Evolutionary conservation across 2,888 invertebrate species (phyloP), one percentile per base, ranked within the genome.

Genomic region (Alitta virens): DNA sequence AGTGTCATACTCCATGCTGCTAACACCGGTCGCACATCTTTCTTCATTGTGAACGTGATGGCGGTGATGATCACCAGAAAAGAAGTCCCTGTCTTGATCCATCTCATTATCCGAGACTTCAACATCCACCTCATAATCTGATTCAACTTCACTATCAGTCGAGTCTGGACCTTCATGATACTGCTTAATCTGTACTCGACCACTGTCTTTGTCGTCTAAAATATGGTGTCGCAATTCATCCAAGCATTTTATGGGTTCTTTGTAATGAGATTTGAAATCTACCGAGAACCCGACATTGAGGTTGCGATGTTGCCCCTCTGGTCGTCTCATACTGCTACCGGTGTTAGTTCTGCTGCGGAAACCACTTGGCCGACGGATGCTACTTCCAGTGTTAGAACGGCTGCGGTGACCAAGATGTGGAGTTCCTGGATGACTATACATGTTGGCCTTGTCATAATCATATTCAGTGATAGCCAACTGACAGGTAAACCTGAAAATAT

Each of bases 381-480:
- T 16, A 33, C n/a, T 16, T 23, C 24, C 16, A 25, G 49, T 27
- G 58, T 24, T 23, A 26, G n/a, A 12, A 21, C 12, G 24, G 25
- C 49, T 24, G 14, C 18, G 5, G 9, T 26, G 61, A 5, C 27
- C 33, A 12, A 33, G 33, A 12, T 33, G 12, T 16, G 42, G 27
- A 18, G 52, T 52, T 3, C 23, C 23, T 16, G 33, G 21, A 21
- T 5, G 42, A 21, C 23, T 14, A 2, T 23, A 14, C 18, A 23
- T 16, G 25, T 18, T 2, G 14, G 14, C 18, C 24, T 25, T 1
- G 26, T 46, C 21, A 16, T 69, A 71, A 57, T 78, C 76, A 71
- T 87, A 87, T 78, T 89, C 88, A 1, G 87, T 88, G 68, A 89
- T 85, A 14, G 87, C 88, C 52, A 89, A 79, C 75, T 88, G 87